phyloP scores from a whole-genome alignment of 2,113 vertebrate species.

The Brachyistius frenatus region DNA sequence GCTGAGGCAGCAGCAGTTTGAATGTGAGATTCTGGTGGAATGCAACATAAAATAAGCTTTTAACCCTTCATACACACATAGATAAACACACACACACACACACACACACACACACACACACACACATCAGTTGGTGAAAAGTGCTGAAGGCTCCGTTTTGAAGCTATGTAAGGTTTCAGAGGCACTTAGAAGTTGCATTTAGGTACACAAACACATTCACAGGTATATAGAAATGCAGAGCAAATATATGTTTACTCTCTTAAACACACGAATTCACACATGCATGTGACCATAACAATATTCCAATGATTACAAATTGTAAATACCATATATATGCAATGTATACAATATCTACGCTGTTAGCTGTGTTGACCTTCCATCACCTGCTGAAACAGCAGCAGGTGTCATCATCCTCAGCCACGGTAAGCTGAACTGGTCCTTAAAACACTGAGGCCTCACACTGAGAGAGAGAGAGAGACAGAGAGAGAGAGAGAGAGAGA shows the following conservation, averaged over 20 bases:
- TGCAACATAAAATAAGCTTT: slow-evolving; percentile 55
- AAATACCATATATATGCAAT: too few relatives aligned
- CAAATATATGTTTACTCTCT: neutral
- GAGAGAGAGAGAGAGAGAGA: too few relatives aligned
- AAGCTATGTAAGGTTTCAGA: slow-evolving; percentile 52
- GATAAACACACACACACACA: slow-evolving; percentile 34
- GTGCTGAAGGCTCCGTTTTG: slow-evolving; percentile 65
- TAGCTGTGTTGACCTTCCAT: too few relatives aligned
- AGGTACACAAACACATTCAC: slow-evolving; percentile 47
- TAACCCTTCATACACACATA: slow-evolving; percentile 43
- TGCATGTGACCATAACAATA: neutral
- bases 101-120: slow-evolving; percentile 10
- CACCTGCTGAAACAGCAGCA: too few relatives aligned
- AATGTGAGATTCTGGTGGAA: slow-evolving; percentile 64
- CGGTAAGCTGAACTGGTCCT: too few relatives aligned
- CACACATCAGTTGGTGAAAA: slow-evolving; percentile 54
- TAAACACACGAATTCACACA: neutral
- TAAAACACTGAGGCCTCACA: too few relatives aligned
- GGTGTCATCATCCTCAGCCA: too few relatives aligned
- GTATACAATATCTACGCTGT: too few relatives aligned
- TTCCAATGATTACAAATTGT: too few relatives aligned
- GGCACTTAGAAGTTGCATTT: slow-evolving; percentile 56
- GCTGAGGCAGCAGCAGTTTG: slow-evolving; percentile 71
- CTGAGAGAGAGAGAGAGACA: too few relatives aligned
- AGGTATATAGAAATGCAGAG: neutral